phyloP scores from a whole-genome alignment of 1,140 invertebrate genomes.

The Macrostomum lignano region DNA sequence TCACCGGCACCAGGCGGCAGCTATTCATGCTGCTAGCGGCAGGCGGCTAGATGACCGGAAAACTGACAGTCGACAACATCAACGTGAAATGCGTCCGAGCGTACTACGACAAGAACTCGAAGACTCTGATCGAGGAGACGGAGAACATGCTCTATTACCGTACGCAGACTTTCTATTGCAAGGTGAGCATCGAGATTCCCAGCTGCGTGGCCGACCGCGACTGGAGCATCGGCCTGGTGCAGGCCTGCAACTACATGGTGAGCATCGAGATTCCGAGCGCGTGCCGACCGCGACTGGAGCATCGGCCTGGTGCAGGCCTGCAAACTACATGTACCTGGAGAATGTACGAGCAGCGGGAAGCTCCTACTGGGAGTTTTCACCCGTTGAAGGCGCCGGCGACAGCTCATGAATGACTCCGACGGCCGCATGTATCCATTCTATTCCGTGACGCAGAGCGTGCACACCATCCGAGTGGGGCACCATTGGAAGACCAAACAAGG shows the following conservation, averaged over 20 bases:
- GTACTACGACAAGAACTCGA: background rate
- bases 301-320: slow-evolving; percentile 5
- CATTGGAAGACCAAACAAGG: background rate
- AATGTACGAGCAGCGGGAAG: slow-evolving; percentile 2
- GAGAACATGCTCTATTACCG: slow-evolving; percentile 4
- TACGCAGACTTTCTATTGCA: slow-evolving; percentile 5
- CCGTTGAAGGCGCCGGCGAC: slow-evolving; percentile 1
- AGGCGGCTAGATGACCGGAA: too few species aligned
- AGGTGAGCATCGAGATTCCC: slow-evolving; percentile 1
- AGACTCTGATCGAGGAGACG: slow-evolving; percentile 4
- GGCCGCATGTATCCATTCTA: slow-evolving; percentile 5
- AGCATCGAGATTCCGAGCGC: too few species aligned
- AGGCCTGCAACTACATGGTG: slow-evolving; percentile 1
- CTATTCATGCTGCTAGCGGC: too few species aligned
- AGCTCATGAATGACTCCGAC: slow-evolving; percentile 5
- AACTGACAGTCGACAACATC: slow-evolving; percentile 3
- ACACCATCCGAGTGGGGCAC: slow-evolving; percentile 1
- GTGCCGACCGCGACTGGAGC: slow-evolving; percentile 1
- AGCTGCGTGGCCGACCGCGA: background rate
- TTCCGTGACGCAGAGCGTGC: slow-evolving; percentile 1
- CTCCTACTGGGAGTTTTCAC: slow-evolving; percentile 5
- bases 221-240: slow-evolving; percentile 5
- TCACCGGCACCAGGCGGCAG: too few species aligned
- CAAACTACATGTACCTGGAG: slow-evolving; percentile 3
- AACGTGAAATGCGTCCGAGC: slow-evolving; percentile 1